Evolutionary conservation across 2,888 invertebrate species (phyloP).

Genomic region (Oithona nana): DNA sequence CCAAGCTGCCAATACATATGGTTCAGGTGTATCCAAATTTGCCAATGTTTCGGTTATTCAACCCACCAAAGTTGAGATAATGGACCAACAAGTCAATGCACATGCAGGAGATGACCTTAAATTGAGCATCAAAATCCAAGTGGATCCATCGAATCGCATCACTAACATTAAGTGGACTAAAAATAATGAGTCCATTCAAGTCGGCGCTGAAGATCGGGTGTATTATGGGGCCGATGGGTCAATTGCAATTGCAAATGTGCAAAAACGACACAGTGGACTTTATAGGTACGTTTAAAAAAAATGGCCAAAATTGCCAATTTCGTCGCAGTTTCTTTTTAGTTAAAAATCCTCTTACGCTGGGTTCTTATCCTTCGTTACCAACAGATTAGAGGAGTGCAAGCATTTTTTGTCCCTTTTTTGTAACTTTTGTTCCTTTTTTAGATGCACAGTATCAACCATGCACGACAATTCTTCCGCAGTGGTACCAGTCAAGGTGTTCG

Average conservation of each 20-base stretch:
- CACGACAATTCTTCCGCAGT: not conserved
- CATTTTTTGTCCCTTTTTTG: too few species aligned
- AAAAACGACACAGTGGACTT: slow-evolving; percentile 2
- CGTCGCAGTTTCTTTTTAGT: too few species aligned
- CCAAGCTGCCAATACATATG: slow-evolving; percentile 3
- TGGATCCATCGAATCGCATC: slow-evolving; percentile 9
- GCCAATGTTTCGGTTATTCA: slow-evolving; percentile 1
- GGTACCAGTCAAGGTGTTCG: slow-evolving; percentile 6
- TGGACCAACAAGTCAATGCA: not conserved
- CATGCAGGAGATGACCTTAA: slow-evolving; percentile 14
- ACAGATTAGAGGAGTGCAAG: too few species aligned
- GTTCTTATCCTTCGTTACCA: too few species aligned
- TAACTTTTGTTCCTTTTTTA: not conserved
- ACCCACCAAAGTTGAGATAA: slow-evolving; percentile 4
- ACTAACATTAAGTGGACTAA: slow-evolving; percentile 16
- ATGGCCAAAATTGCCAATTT: not conserved
- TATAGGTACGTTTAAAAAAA: not conserved
- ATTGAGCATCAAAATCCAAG: not conserved
- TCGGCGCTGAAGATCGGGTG: slow-evolving; percentile 6
- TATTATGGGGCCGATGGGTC: slow-evolving; percentile 16
- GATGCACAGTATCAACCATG: slow-evolving; percentile 10
- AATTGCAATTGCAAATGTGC: slow-evolving; percentile 11
- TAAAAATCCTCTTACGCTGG: too few species aligned
- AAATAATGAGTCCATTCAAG: not conserved
- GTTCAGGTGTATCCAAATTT: slow-evolving; percentile 15